phyloP scores from a whole-genome alignment of 2,797 vertebrate genomes.

The Pipistrellus nathusii region DNA sequence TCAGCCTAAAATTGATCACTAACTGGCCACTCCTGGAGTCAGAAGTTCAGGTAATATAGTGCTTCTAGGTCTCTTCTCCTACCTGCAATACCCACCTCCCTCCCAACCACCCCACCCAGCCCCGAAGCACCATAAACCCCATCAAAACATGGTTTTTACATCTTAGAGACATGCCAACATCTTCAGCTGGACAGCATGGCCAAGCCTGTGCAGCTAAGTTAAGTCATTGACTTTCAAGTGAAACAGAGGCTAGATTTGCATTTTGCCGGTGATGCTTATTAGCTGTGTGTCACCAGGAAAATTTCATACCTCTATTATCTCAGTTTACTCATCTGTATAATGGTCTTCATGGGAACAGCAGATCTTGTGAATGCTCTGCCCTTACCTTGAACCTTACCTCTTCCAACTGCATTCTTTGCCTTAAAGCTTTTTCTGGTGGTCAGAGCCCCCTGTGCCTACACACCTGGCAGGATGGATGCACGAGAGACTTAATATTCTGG shows the following conservation, averaged over 20 bases:
- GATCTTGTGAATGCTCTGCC: not conserved
- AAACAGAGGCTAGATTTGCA: not conserved
- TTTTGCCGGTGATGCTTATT: not conserved
- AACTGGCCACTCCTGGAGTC: not conserved
- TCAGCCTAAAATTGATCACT: not conserved
- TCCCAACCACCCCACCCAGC: too few relatives aligned
- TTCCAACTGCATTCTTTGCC: not conserved
- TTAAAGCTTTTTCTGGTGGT: not conserved
- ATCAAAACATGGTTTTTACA: not conserved
- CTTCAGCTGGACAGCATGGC: not conserved
- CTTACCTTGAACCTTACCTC: not conserved
- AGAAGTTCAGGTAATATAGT: not conserved
- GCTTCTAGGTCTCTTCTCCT: not conserved
- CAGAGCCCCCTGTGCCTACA: not conserved
- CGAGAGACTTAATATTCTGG: not conserved
- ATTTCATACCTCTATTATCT: not conserved
- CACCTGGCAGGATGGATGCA: not conserved
- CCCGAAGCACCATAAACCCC: not conserved
- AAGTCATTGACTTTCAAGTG: not conserved
- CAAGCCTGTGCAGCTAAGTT: not conserved
- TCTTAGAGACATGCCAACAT: not conserved
- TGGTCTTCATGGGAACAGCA: not conserved
- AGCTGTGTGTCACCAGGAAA: not conserved
- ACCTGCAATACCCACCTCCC: not conserved
- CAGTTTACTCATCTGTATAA: not conserved